Conservation (phyloP, 2,888 invertebrate species). For the Vanessa cardui region DNA sequence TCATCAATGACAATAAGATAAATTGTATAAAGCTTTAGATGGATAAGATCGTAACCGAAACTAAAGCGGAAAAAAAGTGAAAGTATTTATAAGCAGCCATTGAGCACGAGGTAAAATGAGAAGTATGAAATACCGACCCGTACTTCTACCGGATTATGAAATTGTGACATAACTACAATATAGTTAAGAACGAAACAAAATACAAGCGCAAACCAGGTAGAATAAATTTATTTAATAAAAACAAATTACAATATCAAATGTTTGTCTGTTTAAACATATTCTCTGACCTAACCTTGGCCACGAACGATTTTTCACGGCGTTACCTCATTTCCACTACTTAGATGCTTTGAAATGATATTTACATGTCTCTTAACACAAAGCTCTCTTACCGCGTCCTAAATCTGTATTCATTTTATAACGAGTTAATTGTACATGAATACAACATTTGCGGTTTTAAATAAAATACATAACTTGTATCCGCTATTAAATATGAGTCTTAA, state of each 20-base stretch:
- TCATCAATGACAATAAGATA: background rate
- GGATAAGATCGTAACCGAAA: background rate
- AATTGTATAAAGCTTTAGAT: background rate
- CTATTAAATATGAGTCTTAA: too few relatives aligned
- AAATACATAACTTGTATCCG: too few relatives aligned
- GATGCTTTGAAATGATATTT: slow-evolving; percentile 14
- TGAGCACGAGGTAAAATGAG: slow-evolving; percentile 10
- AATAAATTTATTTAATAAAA: background rate
- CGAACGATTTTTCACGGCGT: slow-evolving; percentile 1
- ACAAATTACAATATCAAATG: too few relatives aligned
- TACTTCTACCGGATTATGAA: slow-evolving; percentile 25
- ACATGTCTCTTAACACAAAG: slow-evolving; percentile 14
- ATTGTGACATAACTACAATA: slow-evolving; percentile 22
- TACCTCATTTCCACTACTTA: slow-evolving; percentile 9
- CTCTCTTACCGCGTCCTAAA: slow-evolving; percentile 11
- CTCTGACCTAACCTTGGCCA: slow-evolving; percentile 24
- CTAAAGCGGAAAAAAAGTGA: slow-evolving; percentile 25
- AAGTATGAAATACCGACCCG: slow-evolving; percentile 12
- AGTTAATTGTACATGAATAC: background rate
- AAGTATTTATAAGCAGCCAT: slow-evolving; percentile 25
- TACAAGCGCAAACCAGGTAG: background rate
- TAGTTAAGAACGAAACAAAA: background rate
- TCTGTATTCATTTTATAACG: slow-evolving; percentile 8
- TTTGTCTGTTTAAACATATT: background rate
- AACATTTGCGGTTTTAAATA: background rate